Evolutionary conservation across 1,140 invertebrate species (phyloP).

Genomic region (Matsumurasca onukii): DNA sequence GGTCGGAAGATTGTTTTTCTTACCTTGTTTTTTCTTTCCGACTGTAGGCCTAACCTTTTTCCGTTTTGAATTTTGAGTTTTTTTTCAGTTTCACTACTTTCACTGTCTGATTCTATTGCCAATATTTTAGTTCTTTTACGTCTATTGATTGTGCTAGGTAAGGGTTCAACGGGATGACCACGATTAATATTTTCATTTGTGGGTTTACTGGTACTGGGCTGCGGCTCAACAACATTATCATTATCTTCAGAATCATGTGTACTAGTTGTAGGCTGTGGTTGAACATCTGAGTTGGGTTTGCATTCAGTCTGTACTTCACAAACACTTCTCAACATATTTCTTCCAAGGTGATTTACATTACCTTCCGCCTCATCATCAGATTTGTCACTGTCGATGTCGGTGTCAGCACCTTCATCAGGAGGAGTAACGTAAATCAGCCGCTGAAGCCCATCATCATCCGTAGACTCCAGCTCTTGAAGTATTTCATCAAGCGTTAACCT

Average conservation of each 20-base stretch:
- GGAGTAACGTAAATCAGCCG: constrained; percentile 22
- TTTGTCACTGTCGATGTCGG: constrained; percentile 16
- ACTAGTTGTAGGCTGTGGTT: not conserved
- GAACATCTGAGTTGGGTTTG: too few relatives aligned
- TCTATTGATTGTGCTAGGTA: not conserved
- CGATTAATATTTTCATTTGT: not conserved
- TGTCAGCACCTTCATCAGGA: not conserved
- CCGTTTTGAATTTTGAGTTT: not conserved
- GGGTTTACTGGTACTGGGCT: not conserved
- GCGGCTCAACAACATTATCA: too few relatives aligned
- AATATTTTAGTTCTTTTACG: not conserved
- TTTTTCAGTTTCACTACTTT: not conserved
- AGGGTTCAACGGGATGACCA: not conserved
- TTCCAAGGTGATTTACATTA: constrained; percentile 5
- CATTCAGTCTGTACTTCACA: constrained; percentile 19
- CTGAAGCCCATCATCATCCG: constrained; percentile 2
- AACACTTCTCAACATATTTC: not conserved
- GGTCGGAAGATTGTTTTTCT: not conserved
- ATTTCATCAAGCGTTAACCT: not conserved
- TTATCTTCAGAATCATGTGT: not conserved
- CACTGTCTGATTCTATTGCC: not conserved
- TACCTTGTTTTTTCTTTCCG: not conserved
- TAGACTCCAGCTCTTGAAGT: constrained; percentile 1
- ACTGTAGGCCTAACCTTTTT: too few relatives aligned
- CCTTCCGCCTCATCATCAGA: constrained; percentile 27